Percentiles rank a stretch among this genome's conserved stretches.
Conservation (phyloP, 2,888 invertebrate genomes). For the Parnassius smintheus region DNA sequence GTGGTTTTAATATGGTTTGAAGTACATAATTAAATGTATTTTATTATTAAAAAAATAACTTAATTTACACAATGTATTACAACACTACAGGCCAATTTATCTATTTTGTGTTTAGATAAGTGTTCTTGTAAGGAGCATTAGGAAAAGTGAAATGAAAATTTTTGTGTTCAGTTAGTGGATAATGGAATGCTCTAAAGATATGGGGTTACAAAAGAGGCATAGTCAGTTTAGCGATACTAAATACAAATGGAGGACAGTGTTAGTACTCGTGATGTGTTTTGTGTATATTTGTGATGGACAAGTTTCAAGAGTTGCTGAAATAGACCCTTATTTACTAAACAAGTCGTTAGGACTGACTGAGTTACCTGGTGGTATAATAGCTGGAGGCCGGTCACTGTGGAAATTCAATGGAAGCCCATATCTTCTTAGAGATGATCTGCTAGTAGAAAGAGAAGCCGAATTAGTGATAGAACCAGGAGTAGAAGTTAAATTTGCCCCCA, state of each 20-base stretch:
- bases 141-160: constrained; percentile 70
- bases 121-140: constrained; percentile 52
- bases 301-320: constrained; percentile 50
- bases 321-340: constrained; percentile 70
- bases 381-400: constrained; percentile 80
- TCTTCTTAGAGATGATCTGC: constrained; percentile 88
- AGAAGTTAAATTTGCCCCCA: constrained; percentile 93
- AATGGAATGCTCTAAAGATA: constrained; percentile 69
- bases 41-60: constrained; percentile 33
- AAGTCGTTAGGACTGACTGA: constrained; percentile 77
- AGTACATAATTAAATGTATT: constrained; percentile 14
- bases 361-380: constrained; percentile 83
- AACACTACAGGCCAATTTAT: constrained; percentile 39
- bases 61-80: constrained; percentile 32
- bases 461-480: constrained; percentile 95
- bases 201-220: constrained; percentile 74
- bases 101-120: constrained; percentile 54
- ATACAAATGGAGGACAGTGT: constrained; percentile 77
- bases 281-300: constrained; percentile 61
- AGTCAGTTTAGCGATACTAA: constrained; percentile 78
- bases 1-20: constrained; percentile 31
- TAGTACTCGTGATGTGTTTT: constrained; percentile 49
- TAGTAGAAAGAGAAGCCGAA: constrained; percentile 89
- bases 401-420: constrained; percentile 86
- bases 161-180: constrained; percentile 57